A percentile compares a stretch with the other conserved stretches of the same genome.
Evolutionary conservation across 2,888 invertebrate species (phyloP).

Genomic region (Dione juno): DNA sequence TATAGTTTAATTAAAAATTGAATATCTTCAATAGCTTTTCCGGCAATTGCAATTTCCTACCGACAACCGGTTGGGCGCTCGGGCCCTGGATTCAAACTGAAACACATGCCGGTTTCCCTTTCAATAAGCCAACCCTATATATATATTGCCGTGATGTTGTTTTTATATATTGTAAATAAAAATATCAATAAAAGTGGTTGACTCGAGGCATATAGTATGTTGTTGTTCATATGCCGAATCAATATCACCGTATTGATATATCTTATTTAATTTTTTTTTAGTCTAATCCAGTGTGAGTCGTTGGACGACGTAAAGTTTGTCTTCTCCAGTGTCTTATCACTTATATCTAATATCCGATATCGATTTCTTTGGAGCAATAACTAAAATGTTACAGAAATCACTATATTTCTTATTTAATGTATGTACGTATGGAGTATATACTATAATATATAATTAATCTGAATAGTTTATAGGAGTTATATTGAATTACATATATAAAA

Average conservation of each 20-base stretch:
- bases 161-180: neutral
- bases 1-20: neutral
- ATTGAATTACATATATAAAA: no score
- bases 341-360: conserved; percentile 1
- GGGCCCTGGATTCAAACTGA: neutral
- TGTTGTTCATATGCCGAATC: neutral
- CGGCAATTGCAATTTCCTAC: conserved; percentile 4
- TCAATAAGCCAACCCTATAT: neutral
- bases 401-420: neutral
- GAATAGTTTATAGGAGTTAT: no score
- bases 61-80: neutral
- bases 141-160: neutral
- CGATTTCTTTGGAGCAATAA: conserved; percentile 13
- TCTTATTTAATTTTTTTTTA: neutral
- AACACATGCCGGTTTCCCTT: neutral
- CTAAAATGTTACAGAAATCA: neutral
- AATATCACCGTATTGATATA: neutral
- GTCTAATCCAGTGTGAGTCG: neutral
- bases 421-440: neutral
- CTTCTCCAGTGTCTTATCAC: conserved; percentile 2
- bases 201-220: neutral
- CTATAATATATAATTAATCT: neutral
- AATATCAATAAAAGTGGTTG: conserved; percentile 3
- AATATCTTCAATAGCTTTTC: neutral
- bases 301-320: neutral